Percentiles rank a stretch among this genome's conserved stretches.
Evolutionary conservation across 2,888 invertebrate genomes (phyloP).

Genomic region (Brenthis daphne): DNA sequence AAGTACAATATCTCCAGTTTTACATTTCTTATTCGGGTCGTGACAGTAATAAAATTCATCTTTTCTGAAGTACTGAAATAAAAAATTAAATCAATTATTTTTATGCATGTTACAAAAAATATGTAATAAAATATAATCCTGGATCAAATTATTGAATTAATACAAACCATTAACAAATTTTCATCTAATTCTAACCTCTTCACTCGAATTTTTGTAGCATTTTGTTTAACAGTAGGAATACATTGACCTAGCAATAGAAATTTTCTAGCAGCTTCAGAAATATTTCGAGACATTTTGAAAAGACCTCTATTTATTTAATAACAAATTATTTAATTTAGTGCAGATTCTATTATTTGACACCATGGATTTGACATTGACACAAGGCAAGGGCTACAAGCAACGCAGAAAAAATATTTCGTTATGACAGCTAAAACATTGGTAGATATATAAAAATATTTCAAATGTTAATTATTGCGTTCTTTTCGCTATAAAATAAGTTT

Average conservation of each 20-base stretch:
- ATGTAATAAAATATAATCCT: conserved; percentile 33
- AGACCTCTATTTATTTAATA: not conserved
- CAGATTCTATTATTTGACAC: too few relatives aligned
- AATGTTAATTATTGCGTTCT: too few relatives aligned
- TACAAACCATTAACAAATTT: conserved; percentile 88
- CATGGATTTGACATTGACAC: too few relatives aligned
- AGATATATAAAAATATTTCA: too few relatives aligned
- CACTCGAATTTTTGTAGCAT: conserved; percentile 90
- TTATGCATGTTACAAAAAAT: not conserved
- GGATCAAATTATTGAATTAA: not conserved
- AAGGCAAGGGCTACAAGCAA: too few relatives aligned
- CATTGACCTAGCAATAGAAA: conserved; percentile 88
- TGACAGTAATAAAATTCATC: conserved; percentile 88
- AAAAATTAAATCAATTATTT: not conserved
- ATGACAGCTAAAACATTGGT: too few relatives aligned
- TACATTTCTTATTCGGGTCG: conserved; percentile 89
- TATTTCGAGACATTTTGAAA: conserved; percentile 61
- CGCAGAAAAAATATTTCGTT: too few relatives aligned
- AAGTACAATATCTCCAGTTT: conserved; percentile 91
- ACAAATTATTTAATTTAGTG: too few relatives aligned
- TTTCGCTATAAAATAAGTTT: too few relatives aligned
- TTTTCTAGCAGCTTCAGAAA: conserved; percentile 73
- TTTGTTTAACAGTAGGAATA: conserved; percentile 88
- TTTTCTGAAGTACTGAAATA: conserved; percentile 89
- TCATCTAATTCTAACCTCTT: conserved; percentile 88